Conservation (phyloP, 2,888 invertebrate species). For the Thereva unica region DNA sequence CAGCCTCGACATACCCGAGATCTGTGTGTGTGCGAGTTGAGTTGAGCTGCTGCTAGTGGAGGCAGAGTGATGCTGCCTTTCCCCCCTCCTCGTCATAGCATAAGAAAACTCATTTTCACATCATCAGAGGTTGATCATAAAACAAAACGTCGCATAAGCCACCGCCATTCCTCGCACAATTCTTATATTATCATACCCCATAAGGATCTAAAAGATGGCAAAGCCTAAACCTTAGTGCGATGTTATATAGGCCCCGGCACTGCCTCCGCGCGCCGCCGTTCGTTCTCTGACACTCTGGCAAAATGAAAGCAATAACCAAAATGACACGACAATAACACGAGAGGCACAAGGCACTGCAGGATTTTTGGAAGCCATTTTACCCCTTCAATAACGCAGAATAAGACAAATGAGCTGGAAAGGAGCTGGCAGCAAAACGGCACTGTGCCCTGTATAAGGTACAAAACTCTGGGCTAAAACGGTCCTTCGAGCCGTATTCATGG, state of each 20-base stretch:
- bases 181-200: neutral
- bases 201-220: neutral
- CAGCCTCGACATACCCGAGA: too few species aligned
- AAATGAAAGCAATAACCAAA: constrained; percentile 23
- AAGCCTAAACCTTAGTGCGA: neutral
- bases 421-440: too few species aligned
- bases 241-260: neutral
- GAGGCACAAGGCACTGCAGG: constrained; percentile 1
- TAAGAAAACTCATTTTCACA: constrained; percentile 29
- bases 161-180: neutral
- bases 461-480: too few species aligned
- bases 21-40: too few species aligned
- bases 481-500: too few species aligned
- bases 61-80: constrained; percentile 22
- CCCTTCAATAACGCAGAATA: neutral
- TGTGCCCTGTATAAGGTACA: too few species aligned
- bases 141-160: constrained; percentile 14
- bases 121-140: constrained; percentile 29
- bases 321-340: constrained; percentile 28
- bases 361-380: neutral
- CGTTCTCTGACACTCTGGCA: constrained; percentile 16
- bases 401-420: constrained; percentile 20
- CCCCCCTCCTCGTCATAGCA: neutral
- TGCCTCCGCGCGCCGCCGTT: neutral
- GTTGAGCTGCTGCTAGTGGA: neutral